Evolutionary conservation across 2,888 invertebrate genomes (phyloP), one percentile per base, ranked within the genome.

Genomic region (Cryptocephalus moraei): DNA sequence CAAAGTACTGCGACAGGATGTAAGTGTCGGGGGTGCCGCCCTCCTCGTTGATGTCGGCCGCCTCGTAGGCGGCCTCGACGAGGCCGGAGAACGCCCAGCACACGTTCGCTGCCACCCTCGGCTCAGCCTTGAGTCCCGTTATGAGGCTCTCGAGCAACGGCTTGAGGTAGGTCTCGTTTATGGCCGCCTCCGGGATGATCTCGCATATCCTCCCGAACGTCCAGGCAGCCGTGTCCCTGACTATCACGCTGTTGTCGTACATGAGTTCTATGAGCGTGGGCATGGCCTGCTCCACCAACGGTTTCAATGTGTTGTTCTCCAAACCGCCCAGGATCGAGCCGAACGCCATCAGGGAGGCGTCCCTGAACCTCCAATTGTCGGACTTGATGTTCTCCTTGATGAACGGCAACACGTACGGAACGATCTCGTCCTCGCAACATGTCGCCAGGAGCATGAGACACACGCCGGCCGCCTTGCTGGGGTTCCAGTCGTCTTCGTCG

Each of bases 401-500:
- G 70, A 99, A 99, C 13, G 97, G 97, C 61, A 99, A 75, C 10
- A 96, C 94, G 69, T 86, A 86, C 1, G 87, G 87, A n/a, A 99
- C 91, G 34, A 60, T 52, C 64, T 89, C 91, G 69, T 97, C 93
- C 71, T 96, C 96, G 67, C 96, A 96, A 67, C 97, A 97, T 41
- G 92, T 90, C 13, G 99, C 91, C 57, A 99, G 75, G 42, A 99
- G 76, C 94, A 97, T 97, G 31, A 99, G 76, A 68, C 99, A 99
- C 4, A 99, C 99, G 33, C 97, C 95, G 3, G 99, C 94, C 1
- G 99, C 96, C 75, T 99, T 99, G 57, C 94, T 91, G 1, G 99
- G 99, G 72, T 95, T 97, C 99, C 99, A 99, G 62, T 95, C 96
- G 64, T 97, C 91, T 68, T 99, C 97, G 71, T 99, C 96, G 66